A percentile compares a stretch with the other conserved stretches of the same genome.
These are phyloP conservation scores for Axinella damicornis DNA, from an alignment of 37 sponge, comb jelly and placozoan species.

Conservation along the genomic window DNA sequence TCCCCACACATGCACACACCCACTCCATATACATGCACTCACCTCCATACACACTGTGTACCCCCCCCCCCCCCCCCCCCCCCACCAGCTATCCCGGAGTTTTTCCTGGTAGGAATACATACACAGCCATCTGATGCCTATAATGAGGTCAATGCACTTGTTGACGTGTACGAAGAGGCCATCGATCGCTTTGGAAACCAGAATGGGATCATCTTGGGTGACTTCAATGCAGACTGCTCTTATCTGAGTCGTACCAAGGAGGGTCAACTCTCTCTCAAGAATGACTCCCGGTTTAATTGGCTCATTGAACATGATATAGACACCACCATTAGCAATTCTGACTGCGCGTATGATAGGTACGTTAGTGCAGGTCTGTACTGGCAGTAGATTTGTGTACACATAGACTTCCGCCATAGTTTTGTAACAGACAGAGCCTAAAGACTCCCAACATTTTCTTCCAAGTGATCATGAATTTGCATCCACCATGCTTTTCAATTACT, in stretches of 20 bases:
- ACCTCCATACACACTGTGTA: constrained; percentile 12
- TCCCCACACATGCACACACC: too few species aligned
- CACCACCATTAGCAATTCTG: constrained; percentile 72
- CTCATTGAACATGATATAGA: constrained; percentile 64
- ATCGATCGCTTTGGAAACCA: constrained; percentile 1
- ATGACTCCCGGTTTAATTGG: constrained; percentile 78
- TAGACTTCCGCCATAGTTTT: too few species aligned
- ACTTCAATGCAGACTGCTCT: constrained; percentile 94
- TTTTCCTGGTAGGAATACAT: constrained; percentile 85
- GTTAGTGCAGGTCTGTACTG: too few species aligned
- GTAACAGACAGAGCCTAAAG: too few species aligned
- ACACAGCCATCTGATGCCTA: constrained; percentile 62
- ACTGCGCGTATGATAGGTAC: constrained; percentile 91
- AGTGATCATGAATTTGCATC: too few species aligned
- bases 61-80: constrained; percentile 24
- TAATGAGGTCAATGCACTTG: constrained; percentile 79
- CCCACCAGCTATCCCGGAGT: constrained; percentile 34
- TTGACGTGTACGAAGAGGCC: constrained; percentile 68
- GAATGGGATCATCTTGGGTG: constrained; percentile 80
- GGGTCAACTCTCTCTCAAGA: constrained; percentile 41
- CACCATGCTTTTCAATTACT: too few species aligned
- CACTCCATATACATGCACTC: too few species aligned
- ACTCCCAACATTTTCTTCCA: too few species aligned
- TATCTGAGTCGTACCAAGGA: constrained; percentile 5
- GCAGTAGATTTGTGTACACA: too few species aligned